Base-by-base conservation (phyloP, 2,113 vertebrate genomes). In the Eubucco bourcierii region DNA sequence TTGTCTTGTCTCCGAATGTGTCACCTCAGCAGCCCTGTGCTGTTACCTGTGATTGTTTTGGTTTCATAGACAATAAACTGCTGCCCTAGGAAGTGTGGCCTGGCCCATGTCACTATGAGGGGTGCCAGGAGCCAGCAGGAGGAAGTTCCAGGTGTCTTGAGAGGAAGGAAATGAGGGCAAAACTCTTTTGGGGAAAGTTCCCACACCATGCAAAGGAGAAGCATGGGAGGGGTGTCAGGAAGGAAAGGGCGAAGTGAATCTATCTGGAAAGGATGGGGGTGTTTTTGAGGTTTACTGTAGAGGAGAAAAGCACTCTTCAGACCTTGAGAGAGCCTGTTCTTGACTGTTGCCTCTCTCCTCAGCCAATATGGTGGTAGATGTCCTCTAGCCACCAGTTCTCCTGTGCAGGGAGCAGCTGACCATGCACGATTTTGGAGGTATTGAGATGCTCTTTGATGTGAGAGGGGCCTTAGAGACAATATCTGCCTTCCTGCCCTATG, bases 131-230 rank as follows among this genome's bases (percentile, higher is more conserved):
- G 17, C 31, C 53, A 52, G 47, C 37, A 64, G 83, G 33, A 74
- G 76, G 84, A 90, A 86, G 28, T 50, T 86, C 68, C 80, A 78
- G 72, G 73, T 95, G 88, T n/a, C 88, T 77, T 29, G 72, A 80
- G 72, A 83, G 90, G 85, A 93, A 91, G 91, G 79, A 95, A 94
- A 52, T 9, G 6, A 73, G 41, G 37, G 14, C 24, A 6, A 80
- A 80, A 61, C 46, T 19, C 8, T 61, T 72, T 70, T 64, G 85
- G 91, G 68, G 37, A 70, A 71, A 3, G 9, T 71, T 91, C 41
- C 72, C 41, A 68, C 53, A 29, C 80, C 17, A 3, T 9, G 34
- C 53, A 28, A 65, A 73, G 33, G n/a, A 65, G 46, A 52, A 31
- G 34, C 10, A 2, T 5, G 53, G 58, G 8, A 5, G 6, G 33